A percentile compares a stretch with the other conserved stretches of the same genome.
These are phyloP conservation scores for Brachionus rotundiformis DNA, from an alignment of 1,140 invertebrate genomes.

Conservation along the genomic window DNA sequence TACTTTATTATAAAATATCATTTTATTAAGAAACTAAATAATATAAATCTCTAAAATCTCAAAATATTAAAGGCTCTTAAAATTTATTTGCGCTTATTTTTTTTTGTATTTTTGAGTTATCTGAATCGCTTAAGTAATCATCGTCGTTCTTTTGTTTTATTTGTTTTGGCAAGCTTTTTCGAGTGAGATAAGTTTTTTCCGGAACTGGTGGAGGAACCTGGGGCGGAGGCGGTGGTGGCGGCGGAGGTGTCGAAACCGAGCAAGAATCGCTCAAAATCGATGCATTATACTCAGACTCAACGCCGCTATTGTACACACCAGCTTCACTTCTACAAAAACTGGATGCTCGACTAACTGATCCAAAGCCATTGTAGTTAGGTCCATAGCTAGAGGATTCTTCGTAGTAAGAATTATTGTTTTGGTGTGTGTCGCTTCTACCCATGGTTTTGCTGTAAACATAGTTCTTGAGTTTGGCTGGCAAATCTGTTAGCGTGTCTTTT, in stretches of 20 bases:
- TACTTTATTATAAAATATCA: constrained; percentile 26
- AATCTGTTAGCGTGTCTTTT: constrained; percentile 24
- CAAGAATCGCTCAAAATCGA: constrained; percentile 49
- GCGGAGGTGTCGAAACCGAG: not conserved
- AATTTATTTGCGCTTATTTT: not conserved
- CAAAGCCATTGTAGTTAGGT: constrained; percentile 27
- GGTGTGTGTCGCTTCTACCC: not conserved
- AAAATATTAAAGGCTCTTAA: constrained; percentile 3
- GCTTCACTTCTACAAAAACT: not conserved
- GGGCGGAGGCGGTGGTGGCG: not conserved
- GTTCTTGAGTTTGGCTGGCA: constrained; percentile 28
- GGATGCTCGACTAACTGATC: not conserved
- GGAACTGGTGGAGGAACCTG: constrained; percentile 19
- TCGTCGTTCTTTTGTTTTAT: not conserved
- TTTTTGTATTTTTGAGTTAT: not conserved
- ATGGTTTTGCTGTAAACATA: constrained; percentile 19
- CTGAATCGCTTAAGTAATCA: not conserved
- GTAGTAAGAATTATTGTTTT: not conserved
- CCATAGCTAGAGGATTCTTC: constrained; percentile 6
- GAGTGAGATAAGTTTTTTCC: constrained; percentile 15
- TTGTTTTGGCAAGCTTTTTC: not conserved
- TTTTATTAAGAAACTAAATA: constrained; percentile 6
- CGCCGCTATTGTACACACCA: constrained; percentile 23
- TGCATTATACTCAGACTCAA: constrained; percentile 38
- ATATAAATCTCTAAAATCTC: constrained; percentile 35